Conservation (phyloP, 2,113 vertebrate species). For the Columba livia region DNA sequence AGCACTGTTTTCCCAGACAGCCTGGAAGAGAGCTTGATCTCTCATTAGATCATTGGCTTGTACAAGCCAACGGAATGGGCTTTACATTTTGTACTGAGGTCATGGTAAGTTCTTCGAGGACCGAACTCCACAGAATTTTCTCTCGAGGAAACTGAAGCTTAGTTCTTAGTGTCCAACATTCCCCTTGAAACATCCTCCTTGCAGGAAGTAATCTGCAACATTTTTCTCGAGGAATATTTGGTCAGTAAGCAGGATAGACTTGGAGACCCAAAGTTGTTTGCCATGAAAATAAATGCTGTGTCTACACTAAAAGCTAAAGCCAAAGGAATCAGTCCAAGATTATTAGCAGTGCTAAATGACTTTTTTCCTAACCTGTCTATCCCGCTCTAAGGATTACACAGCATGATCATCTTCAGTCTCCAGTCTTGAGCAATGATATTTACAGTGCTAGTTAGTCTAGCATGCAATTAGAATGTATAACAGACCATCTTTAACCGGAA, state of each 20-base stretch:
- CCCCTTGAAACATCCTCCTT: not conserved
- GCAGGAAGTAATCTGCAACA: not conserved
- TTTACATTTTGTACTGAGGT: not conserved
- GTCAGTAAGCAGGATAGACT: not conserved
- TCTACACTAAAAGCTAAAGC: not conserved
- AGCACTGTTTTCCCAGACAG: not conserved
- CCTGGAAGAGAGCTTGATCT: not conserved
- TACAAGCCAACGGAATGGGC: not conserved
- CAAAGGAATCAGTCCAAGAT: not conserved
- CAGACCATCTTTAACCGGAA: not conserved
- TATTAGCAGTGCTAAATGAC: not conserved
- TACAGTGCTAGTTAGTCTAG: not conserved
- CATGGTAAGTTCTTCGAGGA: not conserved
- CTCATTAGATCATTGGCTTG: not conserved
- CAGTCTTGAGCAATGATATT: not conserved
- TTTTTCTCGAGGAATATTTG: not conserved
- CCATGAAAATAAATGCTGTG: not conserved
- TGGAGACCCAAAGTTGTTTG: not conserved
- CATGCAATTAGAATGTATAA: not conserved
- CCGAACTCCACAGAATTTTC: not conserved
- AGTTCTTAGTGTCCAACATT: not conserved
- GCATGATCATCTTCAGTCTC: not conserved
- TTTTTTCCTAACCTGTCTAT: not conserved
- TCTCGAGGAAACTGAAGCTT: not conserved
- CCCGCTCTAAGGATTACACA: not conserved